These are phyloP conservation scores for Uromys caudimaculatus DNA, from an alignment of 2,797 vertebrate genomes.

Conservation along the genomic window DNA sequence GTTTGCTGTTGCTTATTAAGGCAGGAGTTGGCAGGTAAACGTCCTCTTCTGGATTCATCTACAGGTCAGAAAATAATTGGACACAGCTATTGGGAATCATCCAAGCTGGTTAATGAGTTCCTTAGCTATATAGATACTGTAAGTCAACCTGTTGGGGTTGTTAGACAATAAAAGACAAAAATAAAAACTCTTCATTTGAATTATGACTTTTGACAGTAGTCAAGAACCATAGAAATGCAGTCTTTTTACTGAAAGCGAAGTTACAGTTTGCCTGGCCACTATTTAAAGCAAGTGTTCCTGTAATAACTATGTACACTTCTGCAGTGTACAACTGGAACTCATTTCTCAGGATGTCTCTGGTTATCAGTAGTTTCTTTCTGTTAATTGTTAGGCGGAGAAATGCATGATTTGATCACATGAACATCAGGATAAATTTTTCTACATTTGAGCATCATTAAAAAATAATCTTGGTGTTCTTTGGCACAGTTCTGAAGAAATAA, in stretches of 20 bases:
- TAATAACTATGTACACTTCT: background rate
- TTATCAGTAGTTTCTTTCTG: background rate
- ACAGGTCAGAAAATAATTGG: conserved; percentile 47
- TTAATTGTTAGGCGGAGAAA: conserved; percentile 37
- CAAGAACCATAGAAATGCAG: background rate
- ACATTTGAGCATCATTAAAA: too few relatives aligned
- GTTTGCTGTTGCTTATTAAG: conserved; percentile 41
- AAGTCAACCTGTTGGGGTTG: conserved; percentile 6
- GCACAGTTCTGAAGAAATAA: background rate
- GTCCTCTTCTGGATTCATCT: conserved; percentile 36
- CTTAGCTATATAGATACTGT: conserved; percentile 32
- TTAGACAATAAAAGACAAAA: background rate
- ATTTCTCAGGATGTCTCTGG: background rate
- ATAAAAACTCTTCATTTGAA: conserved; percentile 14
- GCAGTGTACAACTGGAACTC: background rate
- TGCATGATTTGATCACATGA: background rate
- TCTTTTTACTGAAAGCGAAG: background rate
- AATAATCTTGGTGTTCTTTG: background rate
- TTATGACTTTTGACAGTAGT: background rate
- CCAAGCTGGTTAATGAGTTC: conserved; percentile 46
- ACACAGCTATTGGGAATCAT: background rate
- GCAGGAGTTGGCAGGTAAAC: conserved; percentile 47
- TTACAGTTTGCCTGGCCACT: background rate
- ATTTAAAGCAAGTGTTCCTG: background rate
- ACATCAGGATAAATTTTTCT: background rate